phyloP scores from a whole-genome alignment of 2,113 vertebrate genomes.

The Catharus bicknelli region DNA sequence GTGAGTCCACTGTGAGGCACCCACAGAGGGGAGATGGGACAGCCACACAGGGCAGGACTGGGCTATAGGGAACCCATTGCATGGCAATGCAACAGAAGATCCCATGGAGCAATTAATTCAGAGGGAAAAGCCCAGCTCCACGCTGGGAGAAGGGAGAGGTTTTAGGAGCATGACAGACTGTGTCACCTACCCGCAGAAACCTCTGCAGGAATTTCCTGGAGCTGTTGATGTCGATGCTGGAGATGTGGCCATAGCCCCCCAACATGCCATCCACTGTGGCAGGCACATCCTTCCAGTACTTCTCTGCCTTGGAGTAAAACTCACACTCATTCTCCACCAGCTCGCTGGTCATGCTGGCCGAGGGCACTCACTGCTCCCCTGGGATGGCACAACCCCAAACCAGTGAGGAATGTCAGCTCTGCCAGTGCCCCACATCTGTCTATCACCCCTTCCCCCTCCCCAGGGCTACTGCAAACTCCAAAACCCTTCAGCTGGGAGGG shows the following conservation, averaged over 20 bases:
- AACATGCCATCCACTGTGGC: constrained; percentile 96
- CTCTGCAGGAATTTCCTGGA: constrained; percentile 91
- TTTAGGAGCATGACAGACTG: neutral
- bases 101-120: accelerated
- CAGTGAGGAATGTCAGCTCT: neutral
- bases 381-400: neutral
- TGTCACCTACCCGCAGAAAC: constrained; percentile 86
- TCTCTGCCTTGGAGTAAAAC: constrained; percentile 92
- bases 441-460: neutral
- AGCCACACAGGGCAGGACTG: neutral
- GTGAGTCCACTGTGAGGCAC: neutral
- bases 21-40: neutral
- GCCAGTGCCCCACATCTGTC: neutral
- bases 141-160: neutral
- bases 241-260: constrained; percentile 95
- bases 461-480: neutral
- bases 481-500: neutral
- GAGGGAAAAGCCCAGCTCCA: neutral
- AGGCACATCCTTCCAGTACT: constrained; percentile 90
- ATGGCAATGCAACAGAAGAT: neutral
- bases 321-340: constrained; percentile 78
- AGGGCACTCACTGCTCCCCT: neutral
- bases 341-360: constrained; percentile 80
- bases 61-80: accelerated
- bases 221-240: constrained; percentile 90